These are phyloP conservation scores for Nemotelus nigrinus DNA, from an alignment of 2,888 invertebrate genomes.

Conservation along the genomic window DNA sequence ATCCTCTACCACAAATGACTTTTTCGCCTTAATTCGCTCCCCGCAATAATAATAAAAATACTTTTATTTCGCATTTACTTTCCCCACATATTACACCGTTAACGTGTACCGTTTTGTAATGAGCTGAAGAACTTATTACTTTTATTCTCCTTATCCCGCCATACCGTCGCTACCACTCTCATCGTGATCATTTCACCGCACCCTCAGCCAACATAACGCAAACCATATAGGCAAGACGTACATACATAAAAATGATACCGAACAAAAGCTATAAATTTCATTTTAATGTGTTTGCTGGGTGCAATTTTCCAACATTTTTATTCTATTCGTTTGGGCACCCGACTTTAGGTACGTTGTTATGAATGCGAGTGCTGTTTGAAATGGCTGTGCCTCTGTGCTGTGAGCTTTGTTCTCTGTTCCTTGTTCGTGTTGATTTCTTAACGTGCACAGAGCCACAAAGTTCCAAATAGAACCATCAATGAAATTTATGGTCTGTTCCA, in stretches of 20 bases:
- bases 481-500: constrained; percentile 50
- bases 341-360: too few species aligned
- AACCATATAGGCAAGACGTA: too few species aligned
- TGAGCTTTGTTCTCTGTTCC: constrained; percentile 6
- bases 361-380: too few species aligned
- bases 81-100: constrained; percentile 10
- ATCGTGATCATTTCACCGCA: too few species aligned
- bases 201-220: too few species aligned
- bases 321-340: neutral
- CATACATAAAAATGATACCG: too few species aligned
- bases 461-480: constrained; percentile 51
- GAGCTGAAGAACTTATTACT: neutral
- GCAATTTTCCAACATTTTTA: constrained; percentile 42
- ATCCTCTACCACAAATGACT: constrained; percentile 13
- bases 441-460: neutral
- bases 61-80: constrained; percentile 25
- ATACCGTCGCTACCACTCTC: too few species aligned
- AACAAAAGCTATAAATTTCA: constrained; percentile 57
- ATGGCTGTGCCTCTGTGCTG: neutral
- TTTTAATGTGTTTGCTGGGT: constrained; percentile 55
- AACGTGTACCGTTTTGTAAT: constrained; percentile 28
- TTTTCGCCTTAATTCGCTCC: neutral
- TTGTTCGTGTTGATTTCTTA: constrained; percentile 2
- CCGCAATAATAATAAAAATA: constrained; percentile 28
- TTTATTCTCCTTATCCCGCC: neutral